phyloP scores from a whole-genome alignment of 2,113 vertebrate genomes.

The Sapajus apella region DNA sequence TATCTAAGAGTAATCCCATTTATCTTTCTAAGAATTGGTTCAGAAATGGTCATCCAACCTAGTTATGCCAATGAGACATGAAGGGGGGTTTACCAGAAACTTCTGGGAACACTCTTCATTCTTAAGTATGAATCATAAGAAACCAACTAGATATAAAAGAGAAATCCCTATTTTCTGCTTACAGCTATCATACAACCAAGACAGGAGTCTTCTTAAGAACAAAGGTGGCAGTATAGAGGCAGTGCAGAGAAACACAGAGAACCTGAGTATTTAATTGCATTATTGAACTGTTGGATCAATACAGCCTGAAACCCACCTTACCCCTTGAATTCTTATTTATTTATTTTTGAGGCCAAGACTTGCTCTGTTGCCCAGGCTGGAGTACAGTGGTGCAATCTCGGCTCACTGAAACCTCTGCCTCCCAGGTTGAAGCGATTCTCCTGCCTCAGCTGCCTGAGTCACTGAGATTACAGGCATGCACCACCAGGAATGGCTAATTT shows the following conservation, averaged over 20 bases:
- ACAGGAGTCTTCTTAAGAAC: background rate
- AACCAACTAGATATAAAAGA: background rate
- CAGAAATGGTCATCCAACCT: background rate
- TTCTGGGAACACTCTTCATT: background rate
- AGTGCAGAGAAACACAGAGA: background rate
- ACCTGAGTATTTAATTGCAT: background rate
- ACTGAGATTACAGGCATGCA: fast-evolving
- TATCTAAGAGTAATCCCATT: background rate
- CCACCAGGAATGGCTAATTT: too few relatives aligned
- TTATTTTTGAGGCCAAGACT: too few relatives aligned
- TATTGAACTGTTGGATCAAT: background rate
- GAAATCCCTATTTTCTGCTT: background rate
- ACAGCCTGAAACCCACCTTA: background rate
- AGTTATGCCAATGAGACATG: background rate
- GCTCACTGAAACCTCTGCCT: too few relatives aligned
- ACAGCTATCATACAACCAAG: background rate
- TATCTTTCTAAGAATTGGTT: constrained; percentile 3
- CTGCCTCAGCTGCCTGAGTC: too few relatives aligned
- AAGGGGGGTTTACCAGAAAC: background rate
- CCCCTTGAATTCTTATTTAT: background rate
- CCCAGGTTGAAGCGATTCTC: too few relatives aligned
- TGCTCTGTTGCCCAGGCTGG: too few relatives aligned
- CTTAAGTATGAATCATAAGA: background rate
- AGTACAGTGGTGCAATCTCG: too few relatives aligned
- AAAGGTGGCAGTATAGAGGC: background rate